Evolutionary conservation across 2,888 invertebrate genomes (phyloP).

Genomic region (Cephus sareptanus): DNA sequence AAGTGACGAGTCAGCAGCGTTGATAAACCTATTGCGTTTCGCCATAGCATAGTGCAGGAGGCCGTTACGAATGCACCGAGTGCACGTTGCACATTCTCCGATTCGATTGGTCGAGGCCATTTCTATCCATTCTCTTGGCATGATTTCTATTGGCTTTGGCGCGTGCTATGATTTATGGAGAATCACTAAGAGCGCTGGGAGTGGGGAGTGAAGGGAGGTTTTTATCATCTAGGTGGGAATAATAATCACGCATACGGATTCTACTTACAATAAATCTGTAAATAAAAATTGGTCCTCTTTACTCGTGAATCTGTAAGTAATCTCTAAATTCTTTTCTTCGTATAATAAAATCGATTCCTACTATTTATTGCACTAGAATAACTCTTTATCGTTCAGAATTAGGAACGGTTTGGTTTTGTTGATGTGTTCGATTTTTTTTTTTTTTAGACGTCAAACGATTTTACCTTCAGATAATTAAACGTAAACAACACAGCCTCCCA

Average conservation of each 20-base stretch:
- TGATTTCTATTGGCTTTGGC: background rate
- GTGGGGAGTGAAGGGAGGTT: background rate
- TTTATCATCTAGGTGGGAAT: background rate
- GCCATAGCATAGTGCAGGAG: background rate
- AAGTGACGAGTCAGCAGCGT: background rate
- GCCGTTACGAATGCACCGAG: background rate
- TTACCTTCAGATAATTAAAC: background rate
- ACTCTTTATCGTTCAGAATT: background rate
- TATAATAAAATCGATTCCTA: background rate
- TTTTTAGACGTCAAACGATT: background rate
- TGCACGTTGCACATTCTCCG: background rate
- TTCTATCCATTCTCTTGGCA: background rate
- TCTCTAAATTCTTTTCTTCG: background rate
- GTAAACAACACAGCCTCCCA: background rate
- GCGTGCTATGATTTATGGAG: background rate
- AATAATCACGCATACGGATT: background rate
- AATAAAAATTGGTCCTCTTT: background rate
- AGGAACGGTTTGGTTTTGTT: background rate
- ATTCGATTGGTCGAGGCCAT: background rate
- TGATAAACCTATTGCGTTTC: background rate
- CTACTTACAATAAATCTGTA: background rate
- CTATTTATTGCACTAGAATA: background rate
- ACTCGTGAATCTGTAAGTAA: background rate
- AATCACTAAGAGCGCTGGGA: background rate
- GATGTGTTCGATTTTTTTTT: background rate